These are phyloP conservation scores for Caranx ignobilis DNA, from an alignment of 2,113 vertebrate genomes.

Conservation along the genomic window DNA sequence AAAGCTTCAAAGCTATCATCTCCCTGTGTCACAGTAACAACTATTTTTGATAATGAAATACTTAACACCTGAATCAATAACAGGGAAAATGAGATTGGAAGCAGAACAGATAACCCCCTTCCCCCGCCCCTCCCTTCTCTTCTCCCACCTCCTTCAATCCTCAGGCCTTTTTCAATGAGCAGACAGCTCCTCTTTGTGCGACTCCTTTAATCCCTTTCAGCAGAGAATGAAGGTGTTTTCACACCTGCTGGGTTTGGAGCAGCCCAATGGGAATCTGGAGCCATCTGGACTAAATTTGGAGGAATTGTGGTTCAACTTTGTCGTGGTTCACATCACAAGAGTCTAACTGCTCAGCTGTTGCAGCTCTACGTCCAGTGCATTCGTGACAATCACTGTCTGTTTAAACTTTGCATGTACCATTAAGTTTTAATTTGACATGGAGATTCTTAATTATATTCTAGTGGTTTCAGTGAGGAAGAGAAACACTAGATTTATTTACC, in stretches of 20 bases:
- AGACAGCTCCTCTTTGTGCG: conserved; percentile 34
- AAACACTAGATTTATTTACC: too few relatives aligned
- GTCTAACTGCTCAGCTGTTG: background rate
- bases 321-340: background rate
- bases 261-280: conserved; percentile 7
- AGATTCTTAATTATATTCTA: too few relatives aligned
- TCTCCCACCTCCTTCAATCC: background rate
- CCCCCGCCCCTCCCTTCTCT: too few relatives aligned
- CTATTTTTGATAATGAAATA: conserved; percentile 16
- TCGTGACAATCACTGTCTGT: too few relatives aligned
- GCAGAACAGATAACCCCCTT: conserved; percentile 22
- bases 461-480: too few relatives aligned
- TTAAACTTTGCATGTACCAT: too few relatives aligned
- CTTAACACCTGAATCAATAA: background rate
- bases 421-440: too few relatives aligned
- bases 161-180: conserved; percentile 9
- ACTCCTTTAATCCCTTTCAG: conserved; percentile 27
- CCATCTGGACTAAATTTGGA: conserved; percentile 8
- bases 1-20: conserved; percentile 23
- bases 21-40: conserved; percentile 1
- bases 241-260: conserved; percentile 40
- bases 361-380: too few relatives aligned
- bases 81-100: conserved; percentile 16
- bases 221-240: conserved; percentile 17
- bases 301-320: background rate